phyloP scores from a whole-genome alignment of 2,888 invertebrate genomes.

The Drosophila austrosaltans region DNA sequence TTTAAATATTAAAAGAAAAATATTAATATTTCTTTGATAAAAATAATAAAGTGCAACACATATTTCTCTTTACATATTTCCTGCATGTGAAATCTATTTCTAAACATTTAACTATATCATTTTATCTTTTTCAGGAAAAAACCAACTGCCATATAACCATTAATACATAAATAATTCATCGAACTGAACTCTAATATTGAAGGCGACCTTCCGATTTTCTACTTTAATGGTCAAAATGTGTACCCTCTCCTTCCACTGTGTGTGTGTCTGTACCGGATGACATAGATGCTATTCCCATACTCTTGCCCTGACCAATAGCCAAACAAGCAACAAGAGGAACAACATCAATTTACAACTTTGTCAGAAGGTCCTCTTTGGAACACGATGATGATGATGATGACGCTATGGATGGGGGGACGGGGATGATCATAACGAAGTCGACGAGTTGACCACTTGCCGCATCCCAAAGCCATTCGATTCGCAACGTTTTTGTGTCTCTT shows the following conservation, averaged over 20 bases:
- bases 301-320: conserved; percentile 19
- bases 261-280: not conserved
- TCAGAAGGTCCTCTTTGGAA: conserved; percentile 45
- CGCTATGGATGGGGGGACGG: no score
- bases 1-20: no score
- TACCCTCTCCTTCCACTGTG: not conserved
- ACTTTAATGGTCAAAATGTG: not conserved
- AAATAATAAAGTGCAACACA: no score
- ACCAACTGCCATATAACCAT: no score
- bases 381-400: conserved; percentile 26
- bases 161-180: no score
- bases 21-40: no score
- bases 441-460: conserved; percentile 12
- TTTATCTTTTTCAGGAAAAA: no score
- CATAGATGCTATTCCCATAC: conserved; percentile 18
- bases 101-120: no score
- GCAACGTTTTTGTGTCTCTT: conserved; percentile 17
- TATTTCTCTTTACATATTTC: no score
- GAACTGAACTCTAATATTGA: no score
- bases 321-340: conserved; percentile 57
- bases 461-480: conserved; percentile 15
- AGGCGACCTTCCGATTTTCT: not conserved
- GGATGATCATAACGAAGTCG: conserved; percentile 35
- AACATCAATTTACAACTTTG: conserved; percentile 76
- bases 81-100: no score